These are phyloP conservation scores for Argyrosomus regius DNA, from an alignment of 2,797 vertebrate species.

Conservation along the genomic window DNA sequence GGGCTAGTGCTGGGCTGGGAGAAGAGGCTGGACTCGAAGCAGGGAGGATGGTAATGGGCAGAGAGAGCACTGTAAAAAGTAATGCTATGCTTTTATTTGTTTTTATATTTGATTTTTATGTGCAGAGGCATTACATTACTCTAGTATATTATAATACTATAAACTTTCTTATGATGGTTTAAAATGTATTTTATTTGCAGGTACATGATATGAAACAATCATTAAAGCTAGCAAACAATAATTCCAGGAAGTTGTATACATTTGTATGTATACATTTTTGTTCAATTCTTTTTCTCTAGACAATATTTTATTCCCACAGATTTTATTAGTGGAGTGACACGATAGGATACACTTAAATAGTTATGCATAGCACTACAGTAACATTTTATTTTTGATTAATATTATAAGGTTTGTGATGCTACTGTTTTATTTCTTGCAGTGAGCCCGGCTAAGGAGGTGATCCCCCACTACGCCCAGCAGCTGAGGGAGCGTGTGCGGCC, in stretches of 20 bases:
- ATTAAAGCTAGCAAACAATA: not conserved
- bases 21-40: slow-evolving; percentile 64
- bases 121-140: not conserved
- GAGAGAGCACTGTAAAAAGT: slow-evolving; percentile 75
- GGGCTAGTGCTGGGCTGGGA: slow-evolving; percentile 57
- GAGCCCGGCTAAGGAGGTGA: slow-evolving; percentile 77
- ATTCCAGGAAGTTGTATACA: not conserved
- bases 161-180: not conserved
- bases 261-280: not conserved
- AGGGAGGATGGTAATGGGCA: slow-evolving; percentile 71
- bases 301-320: not conserved
- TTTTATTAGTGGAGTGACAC: not conserved
- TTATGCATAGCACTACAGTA: not conserved
- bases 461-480: slow-evolving; percentile 86
- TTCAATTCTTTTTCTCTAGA: not conserved
- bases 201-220: not conserved
- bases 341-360: not conserved
- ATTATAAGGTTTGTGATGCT: slow-evolving; percentile 9
- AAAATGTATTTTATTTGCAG: not conserved
- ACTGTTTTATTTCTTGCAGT: slow-evolving; percentile 68
- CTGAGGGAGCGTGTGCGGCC: slow-evolving; percentile 88
- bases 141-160: not conserved
- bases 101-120: slow-evolving; percentile 20
- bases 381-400: slow-evolving; percentile 19
- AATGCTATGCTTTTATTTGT: slow-evolving; percentile 50